These are phyloP conservation scores for Dendrocincla fuliginosa DNA, from an alignment of 2,797 vertebrate species.

Conservation along the genomic window DNA sequence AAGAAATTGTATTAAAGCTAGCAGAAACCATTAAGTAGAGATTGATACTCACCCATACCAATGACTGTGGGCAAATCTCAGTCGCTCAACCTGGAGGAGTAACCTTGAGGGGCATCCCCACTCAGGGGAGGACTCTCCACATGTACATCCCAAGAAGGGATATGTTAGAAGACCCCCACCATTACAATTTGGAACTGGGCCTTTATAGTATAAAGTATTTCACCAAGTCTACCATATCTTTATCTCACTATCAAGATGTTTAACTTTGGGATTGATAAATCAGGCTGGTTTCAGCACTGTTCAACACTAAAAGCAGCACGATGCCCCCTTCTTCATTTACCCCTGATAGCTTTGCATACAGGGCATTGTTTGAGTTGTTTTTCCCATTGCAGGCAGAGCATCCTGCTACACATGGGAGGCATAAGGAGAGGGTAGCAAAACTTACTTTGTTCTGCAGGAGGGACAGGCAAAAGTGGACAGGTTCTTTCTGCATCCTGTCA, in stretches of 20 bases:
- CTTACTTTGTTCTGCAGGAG: background rate
- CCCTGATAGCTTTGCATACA: background rate
- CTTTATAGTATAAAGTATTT: background rate
- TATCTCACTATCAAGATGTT: background rate
- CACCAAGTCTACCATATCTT: background rate
- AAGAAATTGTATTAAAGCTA: background rate
- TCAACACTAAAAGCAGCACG: background rate
- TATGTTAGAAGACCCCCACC: background rate
- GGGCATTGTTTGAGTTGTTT: background rate
- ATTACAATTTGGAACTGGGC: background rate
- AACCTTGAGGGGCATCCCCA: background rate
- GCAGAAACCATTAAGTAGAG: background rate
- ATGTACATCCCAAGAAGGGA: background rate
- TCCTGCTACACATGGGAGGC: background rate
- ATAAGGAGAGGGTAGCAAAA: background rate
- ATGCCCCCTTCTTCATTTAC: background rate
- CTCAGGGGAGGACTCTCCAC: background rate
- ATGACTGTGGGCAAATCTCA: background rate
- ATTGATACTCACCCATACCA: background rate
- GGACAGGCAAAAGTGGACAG: background rate
- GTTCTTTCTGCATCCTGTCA: background rate
- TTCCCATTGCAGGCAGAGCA: background rate
- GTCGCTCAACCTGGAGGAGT: accelerated
- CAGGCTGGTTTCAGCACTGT: background rate
- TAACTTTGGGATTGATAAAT: background rate